phyloP scores from a whole-genome alignment of 2,113 vertebrate genomes.

The Odobenus rosmarus region DNA sequence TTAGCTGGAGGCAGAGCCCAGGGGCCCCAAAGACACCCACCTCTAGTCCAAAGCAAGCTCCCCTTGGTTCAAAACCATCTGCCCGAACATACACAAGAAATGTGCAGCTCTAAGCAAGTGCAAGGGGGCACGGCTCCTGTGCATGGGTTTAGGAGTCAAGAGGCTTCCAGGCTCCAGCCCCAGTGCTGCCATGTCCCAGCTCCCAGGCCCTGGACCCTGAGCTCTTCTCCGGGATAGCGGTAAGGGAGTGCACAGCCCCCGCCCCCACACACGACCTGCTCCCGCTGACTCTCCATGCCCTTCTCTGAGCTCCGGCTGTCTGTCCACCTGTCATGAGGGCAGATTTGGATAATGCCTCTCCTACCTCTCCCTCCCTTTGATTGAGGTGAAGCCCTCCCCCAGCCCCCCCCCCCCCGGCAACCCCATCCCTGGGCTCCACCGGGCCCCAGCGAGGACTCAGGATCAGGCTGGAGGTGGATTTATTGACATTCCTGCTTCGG shows the following conservation, averaged over 20 bases:
- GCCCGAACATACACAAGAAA: background rate
- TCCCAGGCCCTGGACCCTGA: rapidly evolving
- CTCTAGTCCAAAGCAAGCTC: background rate
- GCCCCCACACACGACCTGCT: rapidly evolving
- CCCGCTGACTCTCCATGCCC: background rate
- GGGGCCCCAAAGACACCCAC: background rate
- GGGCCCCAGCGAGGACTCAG: background rate
- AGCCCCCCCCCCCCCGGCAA: rapidly evolving
- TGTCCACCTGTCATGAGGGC: background rate
- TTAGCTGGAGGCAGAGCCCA: background rate
- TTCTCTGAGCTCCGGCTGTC: rapidly evolving
- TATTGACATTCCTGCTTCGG: conserved; percentile 48
- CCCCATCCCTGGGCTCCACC: rapidly evolving
- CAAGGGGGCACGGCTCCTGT: rapidly evolving
- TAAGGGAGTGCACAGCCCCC: too few relatives aligned
- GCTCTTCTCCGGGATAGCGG: rapidly evolving
- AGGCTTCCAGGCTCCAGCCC: background rate
- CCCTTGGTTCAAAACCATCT: background rate
- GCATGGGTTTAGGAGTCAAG: rapidly evolving
- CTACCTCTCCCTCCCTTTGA: background rate
- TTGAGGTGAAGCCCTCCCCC: too few relatives aligned
- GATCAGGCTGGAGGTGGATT: background rate
- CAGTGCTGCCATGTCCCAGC: rapidly evolving
- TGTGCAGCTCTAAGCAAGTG: rapidly evolving
- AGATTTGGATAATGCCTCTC: rapidly evolving